These are phyloP conservation scores for Champsocephalus gunnari DNA, from an alignment of 2,797 vertebrate species.

Conservation along the genomic window DNA sequence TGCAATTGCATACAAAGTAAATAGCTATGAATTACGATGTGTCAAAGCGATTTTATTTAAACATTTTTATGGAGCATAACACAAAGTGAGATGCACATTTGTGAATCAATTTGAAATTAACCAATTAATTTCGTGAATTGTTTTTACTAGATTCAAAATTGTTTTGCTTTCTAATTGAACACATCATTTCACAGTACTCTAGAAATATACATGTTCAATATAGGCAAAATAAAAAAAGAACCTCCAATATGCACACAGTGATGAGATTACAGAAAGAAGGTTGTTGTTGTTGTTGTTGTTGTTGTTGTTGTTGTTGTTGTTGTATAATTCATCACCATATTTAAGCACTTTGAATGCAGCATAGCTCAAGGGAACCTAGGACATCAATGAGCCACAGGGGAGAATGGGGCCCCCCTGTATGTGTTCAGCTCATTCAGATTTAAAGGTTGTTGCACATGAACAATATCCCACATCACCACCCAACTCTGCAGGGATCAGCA, in stretches of 20 bases:
- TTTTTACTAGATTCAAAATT: neutral
- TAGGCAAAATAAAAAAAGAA: too few relatives aligned
- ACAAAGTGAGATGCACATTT: neutral
- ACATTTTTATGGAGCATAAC: neutral
- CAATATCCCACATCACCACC: slow-evolving; percentile 19
- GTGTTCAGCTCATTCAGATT: slow-evolving; percentile 43
- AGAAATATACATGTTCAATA: neutral
- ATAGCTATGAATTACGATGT: neutral
- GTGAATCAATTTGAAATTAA: neutral
- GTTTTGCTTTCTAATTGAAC: neutral
- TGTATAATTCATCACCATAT: slow-evolving; percentile 32
- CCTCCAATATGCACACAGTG: neutral
- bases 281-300: slow-evolving; percentile 13
- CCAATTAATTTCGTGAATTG: neutral
- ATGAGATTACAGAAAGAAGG: slow-evolving; percentile 11
- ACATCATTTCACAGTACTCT: neutral
- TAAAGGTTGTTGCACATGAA: slow-evolving; percentile 49
- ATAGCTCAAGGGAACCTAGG: slow-evolving; percentile 43
- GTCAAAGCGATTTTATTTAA: neutral
- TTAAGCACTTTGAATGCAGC: slow-evolving; percentile 37
- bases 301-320: slow-evolving; percentile 17
- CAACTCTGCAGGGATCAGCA: slow-evolving; percentile 40
- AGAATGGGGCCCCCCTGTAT: slow-evolving; percentile 3
- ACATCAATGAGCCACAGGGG: slow-evolving; percentile 51
- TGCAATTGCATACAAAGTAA: neutral